Conservation (phyloP, 2,797 vertebrate genomes). For the Serranus cabrilla region DNA sequence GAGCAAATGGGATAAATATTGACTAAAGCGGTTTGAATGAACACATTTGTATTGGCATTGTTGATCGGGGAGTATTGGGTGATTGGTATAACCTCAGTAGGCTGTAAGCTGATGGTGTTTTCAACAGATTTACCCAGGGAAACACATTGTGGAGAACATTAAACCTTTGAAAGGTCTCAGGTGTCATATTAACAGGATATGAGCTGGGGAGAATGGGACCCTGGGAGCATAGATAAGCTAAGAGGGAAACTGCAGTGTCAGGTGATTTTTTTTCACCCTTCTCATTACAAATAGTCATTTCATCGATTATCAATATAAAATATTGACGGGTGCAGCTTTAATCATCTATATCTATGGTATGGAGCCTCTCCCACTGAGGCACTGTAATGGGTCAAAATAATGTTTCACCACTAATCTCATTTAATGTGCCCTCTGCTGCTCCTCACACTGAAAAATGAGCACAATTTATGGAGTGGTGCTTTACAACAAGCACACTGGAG, state of each 20-base stretch:
- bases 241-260: not conserved
- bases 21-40: too few species aligned
- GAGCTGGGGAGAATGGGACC: too few species aligned
- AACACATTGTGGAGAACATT: too few species aligned
- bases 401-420: constrained; percentile 19
- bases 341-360: not conserved
- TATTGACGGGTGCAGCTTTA: not conserved
- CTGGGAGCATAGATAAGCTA: too few species aligned
- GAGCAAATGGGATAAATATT: too few species aligned
- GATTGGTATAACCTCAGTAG: too few species aligned
- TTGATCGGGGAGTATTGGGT: too few species aligned
- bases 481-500: constrained; percentile 31
- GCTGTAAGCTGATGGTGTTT: too few species aligned
- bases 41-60: too few species aligned
- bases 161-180: too few species aligned
- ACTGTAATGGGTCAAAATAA: constrained; percentile 15
- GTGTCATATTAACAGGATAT: too few species aligned
- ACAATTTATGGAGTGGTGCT: constrained; percentile 28
- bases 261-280: not conserved
- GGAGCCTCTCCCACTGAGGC: not conserved
- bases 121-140: too few species aligned
- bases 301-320: not conserved
- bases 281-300: not conserved
- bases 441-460: constrained; percentile 8
- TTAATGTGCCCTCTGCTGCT: constrained; percentile 21